These are phyloP conservation scores for Sialia sialis DNA, from an alignment of 2,113 vertebrate genomes.

Conservation along the genomic window DNA sequence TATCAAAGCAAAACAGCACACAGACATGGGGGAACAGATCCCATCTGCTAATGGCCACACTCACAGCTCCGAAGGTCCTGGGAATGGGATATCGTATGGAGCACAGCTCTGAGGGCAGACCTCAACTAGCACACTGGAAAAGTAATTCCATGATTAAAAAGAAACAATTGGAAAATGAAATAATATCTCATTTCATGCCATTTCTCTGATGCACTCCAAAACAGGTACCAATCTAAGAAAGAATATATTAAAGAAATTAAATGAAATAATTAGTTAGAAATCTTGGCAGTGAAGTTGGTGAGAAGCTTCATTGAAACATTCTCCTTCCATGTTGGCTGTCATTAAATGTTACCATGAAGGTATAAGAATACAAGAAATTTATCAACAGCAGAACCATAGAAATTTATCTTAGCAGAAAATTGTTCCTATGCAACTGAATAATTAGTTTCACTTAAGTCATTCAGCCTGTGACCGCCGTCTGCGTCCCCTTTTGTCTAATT, in stretches of 20 bases:
- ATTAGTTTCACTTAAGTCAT: conserved; percentile 38
- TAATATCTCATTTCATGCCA: not conserved
- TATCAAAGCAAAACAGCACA: not conserved
- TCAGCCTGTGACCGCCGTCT: not conserved
- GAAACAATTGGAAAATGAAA: not conserved
- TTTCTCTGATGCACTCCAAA: not conserved
- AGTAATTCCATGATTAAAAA: not conserved
- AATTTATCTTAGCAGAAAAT: conserved; percentile 50
- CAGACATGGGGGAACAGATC: not conserved
- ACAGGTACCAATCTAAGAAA: conserved; percentile 2
- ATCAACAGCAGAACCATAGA: not conserved
- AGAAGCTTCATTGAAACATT: not conserved
- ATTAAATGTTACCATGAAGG: not conserved
- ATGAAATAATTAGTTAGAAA: conserved; percentile 6
- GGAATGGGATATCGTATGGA: not conserved
- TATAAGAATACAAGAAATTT: not conserved
- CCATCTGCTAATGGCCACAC: conserved; percentile 10
- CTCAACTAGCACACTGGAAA: not conserved
- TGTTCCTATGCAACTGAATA: conserved; percentile 37
- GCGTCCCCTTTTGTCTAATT: conserved; percentile 2
- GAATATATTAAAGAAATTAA: not conserved
- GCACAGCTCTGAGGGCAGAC: not conserved
- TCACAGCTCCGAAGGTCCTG: not conserved
- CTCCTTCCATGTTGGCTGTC: not conserved
- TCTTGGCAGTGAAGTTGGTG: not conserved